Evolutionary conservation across 1,140 invertebrate genomes (phyloP).

Genomic region (Drosophila ficusphila): DNA sequence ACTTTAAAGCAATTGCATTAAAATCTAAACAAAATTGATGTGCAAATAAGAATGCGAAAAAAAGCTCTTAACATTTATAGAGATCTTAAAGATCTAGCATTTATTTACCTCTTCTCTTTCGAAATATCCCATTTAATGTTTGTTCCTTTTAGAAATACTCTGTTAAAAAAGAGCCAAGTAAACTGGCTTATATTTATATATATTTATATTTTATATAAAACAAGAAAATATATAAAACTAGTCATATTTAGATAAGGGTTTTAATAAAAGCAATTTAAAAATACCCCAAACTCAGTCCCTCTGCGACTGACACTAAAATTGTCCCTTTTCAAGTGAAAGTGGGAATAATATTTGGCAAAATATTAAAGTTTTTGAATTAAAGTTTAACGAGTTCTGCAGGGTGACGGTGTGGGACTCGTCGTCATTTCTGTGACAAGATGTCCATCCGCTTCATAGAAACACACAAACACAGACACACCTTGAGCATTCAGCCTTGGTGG

Average conservation of each 20-base stretch:
- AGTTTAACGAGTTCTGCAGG: conserved; percentile 12
- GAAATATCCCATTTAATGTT: too few species aligned
- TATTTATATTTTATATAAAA: neutral
- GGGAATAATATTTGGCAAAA: conserved; percentile 1
- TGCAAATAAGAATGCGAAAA: too few species aligned
- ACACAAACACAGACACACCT: conserved; percentile 11
- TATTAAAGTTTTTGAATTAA: conserved; percentile 25
- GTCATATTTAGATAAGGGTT: too few species aligned
- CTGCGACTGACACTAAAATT: neutral
- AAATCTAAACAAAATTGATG: neutral
- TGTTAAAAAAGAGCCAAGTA: too few species aligned
- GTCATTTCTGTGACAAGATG: conserved; percentile 8
- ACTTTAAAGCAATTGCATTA: neutral
- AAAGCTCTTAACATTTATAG: too few species aligned
- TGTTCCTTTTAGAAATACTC: too few species aligned
- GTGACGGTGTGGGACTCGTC: neutral
- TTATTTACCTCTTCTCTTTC: too few species aligned
- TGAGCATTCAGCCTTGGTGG: conserved; percentile 4
- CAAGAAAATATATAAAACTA: too few species aligned
- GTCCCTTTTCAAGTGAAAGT: neutral
- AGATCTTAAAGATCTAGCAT: neutral
- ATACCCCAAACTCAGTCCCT: too few species aligned
- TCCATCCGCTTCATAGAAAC: conserved; percentile 13
- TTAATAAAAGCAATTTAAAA: too few species aligned
- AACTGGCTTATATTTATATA: too few species aligned